These are phyloP conservation scores for Danaus chrysippus DNA, from an alignment of 2,888 invertebrate species.

Conservation along the genomic window DNA sequence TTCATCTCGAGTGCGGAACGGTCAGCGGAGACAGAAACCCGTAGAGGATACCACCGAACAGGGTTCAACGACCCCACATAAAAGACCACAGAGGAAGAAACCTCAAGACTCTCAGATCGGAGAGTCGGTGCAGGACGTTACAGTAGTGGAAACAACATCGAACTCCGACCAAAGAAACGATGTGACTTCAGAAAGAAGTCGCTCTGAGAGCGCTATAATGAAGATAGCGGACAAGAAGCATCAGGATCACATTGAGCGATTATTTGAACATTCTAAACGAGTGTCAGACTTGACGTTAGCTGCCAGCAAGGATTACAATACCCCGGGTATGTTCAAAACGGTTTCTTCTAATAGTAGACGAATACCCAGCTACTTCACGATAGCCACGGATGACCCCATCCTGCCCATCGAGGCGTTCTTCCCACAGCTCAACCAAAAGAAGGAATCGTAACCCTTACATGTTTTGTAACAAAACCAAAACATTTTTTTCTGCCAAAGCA, in stretches of 20 bases:
- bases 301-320: slow-evolving; percentile 84
- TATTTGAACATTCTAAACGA: slow-evolving; percentile 80
- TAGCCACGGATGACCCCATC: slow-evolving; percentile 88
- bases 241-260: slow-evolving; percentile 58
- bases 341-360: slow-evolving; percentile 81
- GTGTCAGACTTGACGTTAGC: slow-evolving; percentile 87
- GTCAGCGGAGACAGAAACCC: slow-evolving; percentile 58
- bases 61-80: slow-evolving; percentile 49
- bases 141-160: slow-evolving; percentile 56
- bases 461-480: slow-evolving; percentile 58
- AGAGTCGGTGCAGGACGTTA: slow-evolving; percentile 64
- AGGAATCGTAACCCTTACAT: slow-evolving; percentile 66
- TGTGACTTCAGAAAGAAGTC: slow-evolving; percentile 66
- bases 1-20: slow-evolving; percentile 65
- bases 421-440: slow-evolving; percentile 83
- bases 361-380: slow-evolving; percentile 84
- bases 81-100: slow-evolving; percentile 61
- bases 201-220: slow-evolving; percentile 78
- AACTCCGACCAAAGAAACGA: slow-evolving; percentile 53
- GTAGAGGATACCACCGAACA: slow-evolving; percentile 62
- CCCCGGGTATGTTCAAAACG: slow-evolving; percentile 85
- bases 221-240: slow-evolving; percentile 77
- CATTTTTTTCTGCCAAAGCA: slow-evolving; percentile 68
- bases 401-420: slow-evolving; percentile 90
- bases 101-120: slow-evolving; percentile 61